Conservation (phyloP, 2,888 invertebrate genomes). For the Lithophane ornitopus region DNA sequence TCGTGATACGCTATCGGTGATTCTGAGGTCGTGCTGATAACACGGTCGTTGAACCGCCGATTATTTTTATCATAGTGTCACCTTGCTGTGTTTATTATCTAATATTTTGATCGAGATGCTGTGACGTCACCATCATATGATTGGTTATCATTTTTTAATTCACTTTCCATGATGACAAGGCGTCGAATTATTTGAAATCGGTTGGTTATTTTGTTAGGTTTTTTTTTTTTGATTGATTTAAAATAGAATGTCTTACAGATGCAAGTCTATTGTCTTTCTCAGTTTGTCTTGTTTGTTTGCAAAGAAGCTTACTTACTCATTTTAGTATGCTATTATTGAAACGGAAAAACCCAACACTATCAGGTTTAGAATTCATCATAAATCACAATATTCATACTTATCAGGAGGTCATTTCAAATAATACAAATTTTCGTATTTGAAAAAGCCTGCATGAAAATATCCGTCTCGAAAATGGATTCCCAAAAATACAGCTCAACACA, state of each 20-base stretch:
- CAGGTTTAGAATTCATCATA: background rate
- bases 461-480: background rate
- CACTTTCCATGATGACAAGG: conserved; percentile 20
- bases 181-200: background rate
- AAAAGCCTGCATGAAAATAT: conserved; percentile 9
- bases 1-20: conserved; percentile 73
- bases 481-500: conserved; percentile 9
- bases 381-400: background rate
- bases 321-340: background rate
- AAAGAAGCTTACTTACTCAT: no score
- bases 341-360: background rate
- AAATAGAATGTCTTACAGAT: no score
- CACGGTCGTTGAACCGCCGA: conserved; percentile 73
- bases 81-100: conserved; percentile 74
- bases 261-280: background rate
- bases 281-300: background rate
- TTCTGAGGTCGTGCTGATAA: conserved; percentile 75
- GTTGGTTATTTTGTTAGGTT: background rate
- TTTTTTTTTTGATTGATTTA: background rate
- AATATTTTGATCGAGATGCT: conserved; percentile 64
- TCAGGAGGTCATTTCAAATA: background rate
- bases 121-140: conserved; percentile 64
- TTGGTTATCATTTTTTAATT: conserved; percentile 43
- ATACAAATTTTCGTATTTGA: no score
- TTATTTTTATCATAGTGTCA: conserved; percentile 75